Evolutionary conservation across 2,113 vertebrate genomes (phyloP).

Genomic region (Urocynchramus pylzowi): DNA sequence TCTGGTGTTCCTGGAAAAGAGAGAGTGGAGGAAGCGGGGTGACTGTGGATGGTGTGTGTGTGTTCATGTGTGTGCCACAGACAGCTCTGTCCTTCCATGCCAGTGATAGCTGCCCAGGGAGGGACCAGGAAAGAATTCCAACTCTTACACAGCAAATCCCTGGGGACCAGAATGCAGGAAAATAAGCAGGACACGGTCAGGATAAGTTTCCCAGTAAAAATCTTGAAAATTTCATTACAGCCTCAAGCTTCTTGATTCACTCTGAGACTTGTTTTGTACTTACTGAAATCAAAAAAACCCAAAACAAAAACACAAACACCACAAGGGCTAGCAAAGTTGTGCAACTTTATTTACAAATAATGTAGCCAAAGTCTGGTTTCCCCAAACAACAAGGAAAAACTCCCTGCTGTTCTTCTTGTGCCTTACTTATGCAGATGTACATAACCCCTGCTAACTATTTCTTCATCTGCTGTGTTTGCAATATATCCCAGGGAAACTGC

Average conservation of each 20-base stretch:
- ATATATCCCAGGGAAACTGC: neutral
- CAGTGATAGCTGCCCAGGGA: neutral
- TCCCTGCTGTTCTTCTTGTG: neutral
- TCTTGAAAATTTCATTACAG: neutral
- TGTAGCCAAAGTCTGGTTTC: neutral
- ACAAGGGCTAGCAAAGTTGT: neutral
- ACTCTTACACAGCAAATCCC: neutral
- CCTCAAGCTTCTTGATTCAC: neutral
- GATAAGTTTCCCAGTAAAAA: neutral
- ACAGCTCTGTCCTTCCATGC: neutral
- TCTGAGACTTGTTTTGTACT: neutral
- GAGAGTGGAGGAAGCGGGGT: neutral
- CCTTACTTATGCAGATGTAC: neutral
- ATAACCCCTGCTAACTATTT: neutral
- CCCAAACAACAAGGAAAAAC: neutral
- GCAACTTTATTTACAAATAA: conserved; percentile 37
- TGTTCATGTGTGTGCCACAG: neutral
- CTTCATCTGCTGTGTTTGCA: neutral
- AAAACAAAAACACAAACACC: neutral
- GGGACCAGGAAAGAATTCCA: neutral
- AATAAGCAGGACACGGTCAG: neutral
- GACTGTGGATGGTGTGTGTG: neutral
- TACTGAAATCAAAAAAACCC: neutral
- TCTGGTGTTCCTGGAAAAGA: neutral
- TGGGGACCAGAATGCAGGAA: neutral